phyloP scores from a whole-genome alignment of 2,888 invertebrate species.

The Lucinisca nassula region DNA sequence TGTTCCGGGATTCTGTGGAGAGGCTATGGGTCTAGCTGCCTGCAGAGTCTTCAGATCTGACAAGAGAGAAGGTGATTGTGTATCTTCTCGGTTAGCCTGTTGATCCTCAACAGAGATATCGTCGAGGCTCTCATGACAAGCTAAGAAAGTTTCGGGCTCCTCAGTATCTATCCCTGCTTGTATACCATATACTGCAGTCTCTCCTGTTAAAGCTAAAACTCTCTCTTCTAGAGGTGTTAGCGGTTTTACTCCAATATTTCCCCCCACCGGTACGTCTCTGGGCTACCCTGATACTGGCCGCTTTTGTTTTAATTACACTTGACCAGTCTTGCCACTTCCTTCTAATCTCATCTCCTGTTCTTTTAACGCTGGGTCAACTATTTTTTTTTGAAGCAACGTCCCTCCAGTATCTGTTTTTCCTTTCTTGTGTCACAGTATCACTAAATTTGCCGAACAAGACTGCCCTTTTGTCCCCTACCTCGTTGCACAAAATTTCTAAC shows the following conservation, averaged over 20 bases:
- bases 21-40: background rate
- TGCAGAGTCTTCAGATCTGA: background rate
- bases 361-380: background rate
- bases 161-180: background rate
- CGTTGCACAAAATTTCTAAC: background rate
- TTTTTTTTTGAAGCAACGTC: background rate
- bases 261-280: background rate
- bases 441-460: background rate
- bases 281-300: background rate
- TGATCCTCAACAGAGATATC: background rate
- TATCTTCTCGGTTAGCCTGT: background rate
- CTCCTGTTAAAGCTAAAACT: background rate
- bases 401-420: background rate
- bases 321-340: background rate
- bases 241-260: background rate
- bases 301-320: background rate
- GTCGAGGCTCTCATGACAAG: background rate
- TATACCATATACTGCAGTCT: background rate
- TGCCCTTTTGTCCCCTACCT: background rate
- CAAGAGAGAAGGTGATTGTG: background rate
- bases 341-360: background rate
- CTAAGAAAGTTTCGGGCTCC: background rate
- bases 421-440: background rate
- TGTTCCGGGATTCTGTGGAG: background rate
- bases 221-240: background rate